Evolutionary conservation across 2,113 vertebrate genomes (phyloP).

Genomic region (Jaculus jaculus): DNA sequence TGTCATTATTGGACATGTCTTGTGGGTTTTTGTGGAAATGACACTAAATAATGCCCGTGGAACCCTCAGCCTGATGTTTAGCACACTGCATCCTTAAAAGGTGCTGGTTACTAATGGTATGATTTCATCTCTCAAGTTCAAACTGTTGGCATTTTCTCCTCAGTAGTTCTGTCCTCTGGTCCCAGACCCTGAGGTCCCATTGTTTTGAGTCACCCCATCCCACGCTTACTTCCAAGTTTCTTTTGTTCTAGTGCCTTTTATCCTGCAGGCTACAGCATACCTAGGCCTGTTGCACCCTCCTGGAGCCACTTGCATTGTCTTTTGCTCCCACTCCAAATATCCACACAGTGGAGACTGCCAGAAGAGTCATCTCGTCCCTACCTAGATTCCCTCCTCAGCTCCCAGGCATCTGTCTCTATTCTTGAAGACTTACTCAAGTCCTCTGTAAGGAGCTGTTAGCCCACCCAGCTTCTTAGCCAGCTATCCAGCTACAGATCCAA

Average conservation of each 20-base stretch:
- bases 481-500: background rate
- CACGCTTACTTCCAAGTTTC: background rate
- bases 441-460: background rate
- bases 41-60: background rate
- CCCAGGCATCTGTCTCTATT: background rate
- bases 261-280: slow-evolving; percentile 1
- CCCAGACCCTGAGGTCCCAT: background rate
- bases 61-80: background rate
- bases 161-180: slow-evolving; percentile 1
- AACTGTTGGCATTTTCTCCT: slow-evolving; percentile 20
- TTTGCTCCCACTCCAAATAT: background rate
- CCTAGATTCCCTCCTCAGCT: background rate
- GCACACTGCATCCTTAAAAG: background rate
- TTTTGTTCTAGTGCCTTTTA: background rate
- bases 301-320: slow-evolving; percentile 26
- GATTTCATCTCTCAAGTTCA: background rate
- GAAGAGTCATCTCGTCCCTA: background rate
- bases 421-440: background rate
- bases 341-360: background rate
- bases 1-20: background rate
- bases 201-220: background rate
- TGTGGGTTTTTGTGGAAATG: background rate
- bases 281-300: background rate
- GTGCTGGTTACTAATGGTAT: background rate
- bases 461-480: background rate